Percentiles rank a stretch among this genome's conserved stretches.
phyloP scores from a whole-genome alignment of 2,888 invertebrate species.

The Caenorhabditis drosophilae region DNA sequence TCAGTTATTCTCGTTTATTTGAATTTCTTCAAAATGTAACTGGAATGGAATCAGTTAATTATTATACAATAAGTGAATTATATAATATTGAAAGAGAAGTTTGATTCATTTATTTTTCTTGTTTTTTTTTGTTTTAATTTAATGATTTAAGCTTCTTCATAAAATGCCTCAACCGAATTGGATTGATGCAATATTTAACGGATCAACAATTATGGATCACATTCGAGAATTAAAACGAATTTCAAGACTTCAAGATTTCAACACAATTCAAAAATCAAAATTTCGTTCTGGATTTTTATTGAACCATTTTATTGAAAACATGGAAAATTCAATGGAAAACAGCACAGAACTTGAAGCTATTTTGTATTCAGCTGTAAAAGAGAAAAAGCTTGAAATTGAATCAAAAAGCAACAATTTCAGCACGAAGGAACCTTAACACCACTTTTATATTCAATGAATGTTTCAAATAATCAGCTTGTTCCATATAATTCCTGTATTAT shows the following conservation, averaged over 20 bases:
- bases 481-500: constrained; percentile 44
- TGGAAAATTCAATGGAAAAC: constrained; percentile 20
- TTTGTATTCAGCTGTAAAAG: constrained; percentile 43
- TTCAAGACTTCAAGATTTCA: constrained; percentile 30
- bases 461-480: constrained; percentile 44
- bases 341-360: constrained; percentile 19
- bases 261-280: constrained; percentile 35
- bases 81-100: constrained; percentile 51
- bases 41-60: constrained; percentile 33
- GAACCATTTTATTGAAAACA: constrained; percentile 26
- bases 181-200: constrained; percentile 36
- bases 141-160: constrained; percentile 26
- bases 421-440: constrained; percentile 49
- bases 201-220: constrained; percentile 35
- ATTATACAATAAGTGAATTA: constrained; percentile 42
- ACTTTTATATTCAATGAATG: constrained; percentile 37
- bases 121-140: not conserved
- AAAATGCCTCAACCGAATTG: constrained; percentile 40
- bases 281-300: constrained; percentile 28
- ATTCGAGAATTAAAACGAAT: constrained; percentile 39
- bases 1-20: constrained; percentile 14
- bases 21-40: constrained; percentile 28
- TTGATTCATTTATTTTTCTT: too few relatives aligned
- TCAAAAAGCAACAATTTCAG: constrained; percentile 20
- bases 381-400: too few relatives aligned